Evolutionary conservation across 2,888 invertebrate species (phyloP).

Genomic region (Arge pagana): DNA sequence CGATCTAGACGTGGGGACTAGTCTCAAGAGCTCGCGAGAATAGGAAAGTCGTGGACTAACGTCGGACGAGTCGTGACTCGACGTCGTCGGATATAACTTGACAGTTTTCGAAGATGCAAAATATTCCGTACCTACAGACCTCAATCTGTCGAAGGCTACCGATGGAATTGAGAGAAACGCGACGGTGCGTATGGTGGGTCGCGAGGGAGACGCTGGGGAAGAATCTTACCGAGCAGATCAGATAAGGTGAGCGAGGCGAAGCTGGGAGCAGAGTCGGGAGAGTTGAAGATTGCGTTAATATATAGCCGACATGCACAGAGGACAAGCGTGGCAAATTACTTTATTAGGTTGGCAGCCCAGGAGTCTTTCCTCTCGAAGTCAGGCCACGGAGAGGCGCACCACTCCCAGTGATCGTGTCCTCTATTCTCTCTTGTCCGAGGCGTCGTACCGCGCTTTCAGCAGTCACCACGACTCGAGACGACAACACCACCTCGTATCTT

Average conservation of each 20-base stretch:
- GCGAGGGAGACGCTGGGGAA: constrained; percentile 6
- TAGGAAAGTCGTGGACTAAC: too few relatives aligned
- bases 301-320: constrained; percentile 51
- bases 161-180: too few relatives aligned
- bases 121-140: too few relatives aligned
- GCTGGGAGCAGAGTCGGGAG: constrained; percentile 26
- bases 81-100: too few relatives aligned
- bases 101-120: too few relatives aligned
- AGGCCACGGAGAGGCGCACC: too few relatives aligned
- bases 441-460: constrained; percentile 33
- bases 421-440: constrained; percentile 37
- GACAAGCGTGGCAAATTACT: constrained; percentile 58
- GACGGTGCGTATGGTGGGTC: too few relatives aligned
- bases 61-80: too few relatives aligned
- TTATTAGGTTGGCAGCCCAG: constrained; percentile 57
- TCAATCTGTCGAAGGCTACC: too few relatives aligned
- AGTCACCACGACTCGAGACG: constrained; percentile 5
- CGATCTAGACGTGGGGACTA: too few relatives aligned
- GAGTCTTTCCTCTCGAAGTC: constrained; percentile 51
- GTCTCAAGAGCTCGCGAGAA: too few relatives aligned
- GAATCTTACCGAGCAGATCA: background rate
- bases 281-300: constrained; percentile 52
- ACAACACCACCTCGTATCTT: too few relatives aligned
- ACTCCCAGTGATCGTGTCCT: constrained; percentile 48
- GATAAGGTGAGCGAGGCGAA: constrained; percentile 24